Evolutionary conservation across 1,140 invertebrate species (phyloP).

Genomic region (Temnothorax curvispinosus): DNA sequence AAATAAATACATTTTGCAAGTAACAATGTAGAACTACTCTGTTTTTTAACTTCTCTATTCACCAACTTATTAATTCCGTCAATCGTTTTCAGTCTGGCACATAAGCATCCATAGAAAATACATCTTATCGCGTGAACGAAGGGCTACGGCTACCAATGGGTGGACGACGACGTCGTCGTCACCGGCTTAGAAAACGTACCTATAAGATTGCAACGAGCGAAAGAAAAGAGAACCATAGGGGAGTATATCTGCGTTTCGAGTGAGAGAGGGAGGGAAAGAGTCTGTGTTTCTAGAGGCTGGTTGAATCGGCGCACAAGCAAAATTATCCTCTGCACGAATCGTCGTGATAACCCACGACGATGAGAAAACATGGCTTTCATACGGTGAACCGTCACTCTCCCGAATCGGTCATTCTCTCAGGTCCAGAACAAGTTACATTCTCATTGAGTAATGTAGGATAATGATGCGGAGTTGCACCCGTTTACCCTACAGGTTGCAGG

Average conservation of each 20-base stretch:
- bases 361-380: conserved; percentile 39
- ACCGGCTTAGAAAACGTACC: conserved; percentile 10
- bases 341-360: conserved; percentile 47
- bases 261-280: conserved; percentile 37
- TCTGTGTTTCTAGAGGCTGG: conserved; percentile 78
- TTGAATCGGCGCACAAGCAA: conserved; percentile 47
- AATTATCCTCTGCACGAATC: conserved; percentile 50
- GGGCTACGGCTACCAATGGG: neutral
- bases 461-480: neutral
- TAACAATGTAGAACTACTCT: conserved; percentile 60
- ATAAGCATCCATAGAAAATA: conserved; percentile 14
- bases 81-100: conserved; percentile 78
- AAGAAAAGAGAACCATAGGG: neutral
- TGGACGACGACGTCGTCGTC: conserved; percentile 4
- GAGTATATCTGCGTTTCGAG: conserved; percentile 19
- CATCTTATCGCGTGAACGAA: neutral
- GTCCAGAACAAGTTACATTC: conserved; percentile 50
- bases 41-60: conserved; percentile 56
- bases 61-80: conserved; percentile 79
- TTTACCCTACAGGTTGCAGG: conserved; percentile 21
- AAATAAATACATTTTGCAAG: conserved; percentile 67
- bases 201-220: conserved; percentile 17
- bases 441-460: conserved; percentile 1
- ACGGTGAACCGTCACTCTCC: conserved; percentile 66
- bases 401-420: conserved; percentile 69